phyloP scores from a whole-genome alignment of 1,140 invertebrate genomes.

The Paracyclopina nana region DNA sequence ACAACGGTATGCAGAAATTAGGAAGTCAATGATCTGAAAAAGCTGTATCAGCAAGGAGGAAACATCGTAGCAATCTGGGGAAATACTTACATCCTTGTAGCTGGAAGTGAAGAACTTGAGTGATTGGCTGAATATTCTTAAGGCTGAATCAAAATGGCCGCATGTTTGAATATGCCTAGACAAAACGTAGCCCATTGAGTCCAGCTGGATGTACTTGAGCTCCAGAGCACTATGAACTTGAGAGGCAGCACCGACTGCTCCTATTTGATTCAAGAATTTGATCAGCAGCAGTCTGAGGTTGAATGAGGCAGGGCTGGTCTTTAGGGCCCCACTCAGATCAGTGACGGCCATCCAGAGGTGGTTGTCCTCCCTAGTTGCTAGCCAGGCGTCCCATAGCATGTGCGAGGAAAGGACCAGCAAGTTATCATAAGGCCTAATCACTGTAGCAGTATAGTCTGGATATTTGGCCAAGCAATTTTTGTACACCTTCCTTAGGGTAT shows the following conservation, averaged over 20 bases:
- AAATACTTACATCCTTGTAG: constrained; percentile 51
- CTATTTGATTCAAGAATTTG: constrained; percentile 42
- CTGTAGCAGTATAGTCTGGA: no score
- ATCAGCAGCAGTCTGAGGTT: constrained; percentile 51
- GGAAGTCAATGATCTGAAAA: constrained; percentile 62
- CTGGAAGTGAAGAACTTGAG: constrained; percentile 67
- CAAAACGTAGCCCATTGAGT: constrained; percentile 68
- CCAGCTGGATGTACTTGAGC: constrained; percentile 81
- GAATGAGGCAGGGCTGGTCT: constrained; percentile 50
- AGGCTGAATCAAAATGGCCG: constrained; percentile 42
- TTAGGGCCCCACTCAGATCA: constrained; percentile 44
- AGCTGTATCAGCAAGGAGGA: constrained; percentile 7
- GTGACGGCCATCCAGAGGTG: constrained; percentile 41
- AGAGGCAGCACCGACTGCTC: constrained; percentile 6
- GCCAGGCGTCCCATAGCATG: constrained; percentile 45
- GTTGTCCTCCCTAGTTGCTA: constrained; percentile 34
- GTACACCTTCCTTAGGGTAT: no score
- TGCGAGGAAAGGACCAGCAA: constrained; percentile 56
- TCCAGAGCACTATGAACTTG: constrained; percentile 39
- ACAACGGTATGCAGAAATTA: constrained; percentile 77
- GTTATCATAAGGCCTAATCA: constrained; percentile 37
- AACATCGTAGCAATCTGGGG: constrained; percentile 2
- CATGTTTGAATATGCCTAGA: constrained; percentile 44
- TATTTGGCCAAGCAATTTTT: no score
- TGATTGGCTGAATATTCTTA: constrained; percentile 42